Conservation (phyloP, 2,113 vertebrate genomes). For the Clinocottus analis region DNA sequence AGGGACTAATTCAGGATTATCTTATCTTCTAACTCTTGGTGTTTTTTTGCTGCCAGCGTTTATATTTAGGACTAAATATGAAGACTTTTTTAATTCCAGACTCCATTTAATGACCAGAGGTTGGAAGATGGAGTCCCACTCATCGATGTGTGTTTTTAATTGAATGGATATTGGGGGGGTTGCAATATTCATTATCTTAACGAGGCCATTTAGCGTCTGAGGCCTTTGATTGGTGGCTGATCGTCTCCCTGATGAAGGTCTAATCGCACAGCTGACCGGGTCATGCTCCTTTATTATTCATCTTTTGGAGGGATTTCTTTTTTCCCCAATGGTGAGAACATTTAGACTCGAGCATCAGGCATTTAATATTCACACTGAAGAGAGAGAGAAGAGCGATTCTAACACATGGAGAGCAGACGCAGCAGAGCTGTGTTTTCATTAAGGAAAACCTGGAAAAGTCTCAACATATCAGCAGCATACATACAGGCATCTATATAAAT, state of each 20-base stretch:
- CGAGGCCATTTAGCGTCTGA: slow-evolving; percentile 66
- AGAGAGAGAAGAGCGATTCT: slow-evolving; percentile 54
- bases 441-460: too few relatives aligned
- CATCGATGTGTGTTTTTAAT: slow-evolving; percentile 66
- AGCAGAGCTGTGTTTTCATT: slow-evolving; percentile 64
- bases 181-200: slow-evolving; percentile 73
- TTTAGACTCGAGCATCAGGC: slow-evolving; percentile 38
- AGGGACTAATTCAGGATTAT: too few relatives aligned
- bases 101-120: slow-evolving; percentile 50
- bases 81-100: slow-evolving; percentile 59
- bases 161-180: slow-evolving; percentile 61
- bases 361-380: slow-evolving; percentile 52
- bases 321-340: slow-evolving; percentile 23
- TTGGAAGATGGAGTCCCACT: slow-evolving; percentile 52
- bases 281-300: slow-evolving; percentile 65
- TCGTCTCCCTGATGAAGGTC: slow-evolving; percentile 67
- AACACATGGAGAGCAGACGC: slow-evolving; percentile 68
- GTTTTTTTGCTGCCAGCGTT: too few relatives aligned
- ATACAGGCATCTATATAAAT: too few relatives aligned
- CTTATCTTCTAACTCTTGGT: too few relatives aligned
- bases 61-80: slow-evolving; percentile 45
- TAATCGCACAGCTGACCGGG: slow-evolving; percentile 70
- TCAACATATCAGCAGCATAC: too few relatives aligned
- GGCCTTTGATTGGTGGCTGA: slow-evolving; percentile 62
- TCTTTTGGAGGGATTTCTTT: slow-evolving; percentile 20